These are phyloP conservation scores for Amphiprion percula DNA, from an alignment of 2,113 vertebrate genomes.

Conservation along the genomic window DNA sequence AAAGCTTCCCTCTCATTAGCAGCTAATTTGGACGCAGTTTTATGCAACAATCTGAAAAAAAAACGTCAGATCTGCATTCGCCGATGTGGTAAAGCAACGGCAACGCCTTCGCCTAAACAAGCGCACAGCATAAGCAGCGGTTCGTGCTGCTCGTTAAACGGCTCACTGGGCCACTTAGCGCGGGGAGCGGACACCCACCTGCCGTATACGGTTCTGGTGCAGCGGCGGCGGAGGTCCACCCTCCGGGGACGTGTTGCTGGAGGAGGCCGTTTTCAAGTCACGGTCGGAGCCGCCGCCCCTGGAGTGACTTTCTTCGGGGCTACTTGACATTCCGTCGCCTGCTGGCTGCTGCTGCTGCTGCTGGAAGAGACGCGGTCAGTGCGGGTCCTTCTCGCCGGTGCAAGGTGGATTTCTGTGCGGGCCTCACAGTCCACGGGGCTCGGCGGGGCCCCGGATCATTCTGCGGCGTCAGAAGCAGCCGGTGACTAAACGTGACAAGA, in stretches of 20 bases:
- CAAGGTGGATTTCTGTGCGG: constrained; percentile 55
- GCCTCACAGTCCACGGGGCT: constrained; percentile 64
- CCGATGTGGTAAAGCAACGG: constrained; percentile 50
- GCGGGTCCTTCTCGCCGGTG: constrained; percentile 38
- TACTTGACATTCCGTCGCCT: constrained; percentile 77
- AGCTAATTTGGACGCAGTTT: constrained; percentile 20
- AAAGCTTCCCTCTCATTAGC: neutral
- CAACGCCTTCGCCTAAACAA: constrained; percentile 70
- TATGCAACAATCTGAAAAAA: neutral
- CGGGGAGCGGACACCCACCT: constrained; percentile 79
- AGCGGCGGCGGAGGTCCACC: constrained; percentile 75
- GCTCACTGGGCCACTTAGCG: constrained; percentile 50
- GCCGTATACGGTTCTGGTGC: constrained; percentile 83
- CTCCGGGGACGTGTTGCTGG: constrained; percentile 81
- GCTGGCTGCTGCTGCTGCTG: constrained; percentile 32
- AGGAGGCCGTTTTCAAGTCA: constrained; percentile 82
- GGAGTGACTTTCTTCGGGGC: constrained; percentile 75
- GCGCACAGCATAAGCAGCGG: constrained; percentile 45
- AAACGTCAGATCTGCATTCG: constrained; percentile 2
- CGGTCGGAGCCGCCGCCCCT: constrained; percentile 81
- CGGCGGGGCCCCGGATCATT: constrained; percentile 57
- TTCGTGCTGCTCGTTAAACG: constrained; percentile 34
- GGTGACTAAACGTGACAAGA: constrained; percentile 28
- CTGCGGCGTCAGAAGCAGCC: constrained; percentile 37
- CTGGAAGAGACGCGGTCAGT: constrained; percentile 43